Conservation (phyloP, 1,140 invertebrate genomes). For the Diplogasteroides magnus region DNA sequence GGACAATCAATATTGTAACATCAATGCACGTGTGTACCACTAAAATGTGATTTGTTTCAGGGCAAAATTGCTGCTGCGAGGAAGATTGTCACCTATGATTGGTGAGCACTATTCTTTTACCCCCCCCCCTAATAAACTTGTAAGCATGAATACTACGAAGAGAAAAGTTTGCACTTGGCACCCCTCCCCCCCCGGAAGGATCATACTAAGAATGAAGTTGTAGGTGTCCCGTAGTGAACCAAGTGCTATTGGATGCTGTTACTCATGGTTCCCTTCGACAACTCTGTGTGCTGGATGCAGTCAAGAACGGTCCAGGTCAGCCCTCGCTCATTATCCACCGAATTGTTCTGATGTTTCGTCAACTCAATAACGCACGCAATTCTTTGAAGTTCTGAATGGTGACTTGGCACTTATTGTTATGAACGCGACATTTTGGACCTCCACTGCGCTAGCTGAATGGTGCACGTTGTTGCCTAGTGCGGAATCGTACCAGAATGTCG, state of each 20-base stretch:
- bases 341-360: not conserved
- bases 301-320: not conserved
- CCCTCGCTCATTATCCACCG: not conserved
- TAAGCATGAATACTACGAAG: not conserved
- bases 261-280: not conserved
- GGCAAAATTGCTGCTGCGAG: not conserved
- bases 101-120: not conserved
- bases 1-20: too few species aligned
- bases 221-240: not conserved
- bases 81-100: not conserved
- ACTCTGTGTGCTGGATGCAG: not conserved
- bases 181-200: too few species aligned
- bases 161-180: not conserved
- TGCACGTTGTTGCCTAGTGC: too few species aligned
- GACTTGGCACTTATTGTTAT: too few species aligned
- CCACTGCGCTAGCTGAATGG: too few species aligned
- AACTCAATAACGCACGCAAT: not conserved
- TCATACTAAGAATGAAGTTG: not conserved
- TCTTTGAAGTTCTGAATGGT: too few species aligned
- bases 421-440: too few species aligned
- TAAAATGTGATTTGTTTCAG: too few species aligned
- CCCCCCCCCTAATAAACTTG: not conserved
- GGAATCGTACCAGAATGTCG: too few species aligned
- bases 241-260: not conserved
- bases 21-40: too few species aligned